Base-by-base conservation (phyloP, 2,113 vertebrate species). In the Scatophagus argus region DNA sequence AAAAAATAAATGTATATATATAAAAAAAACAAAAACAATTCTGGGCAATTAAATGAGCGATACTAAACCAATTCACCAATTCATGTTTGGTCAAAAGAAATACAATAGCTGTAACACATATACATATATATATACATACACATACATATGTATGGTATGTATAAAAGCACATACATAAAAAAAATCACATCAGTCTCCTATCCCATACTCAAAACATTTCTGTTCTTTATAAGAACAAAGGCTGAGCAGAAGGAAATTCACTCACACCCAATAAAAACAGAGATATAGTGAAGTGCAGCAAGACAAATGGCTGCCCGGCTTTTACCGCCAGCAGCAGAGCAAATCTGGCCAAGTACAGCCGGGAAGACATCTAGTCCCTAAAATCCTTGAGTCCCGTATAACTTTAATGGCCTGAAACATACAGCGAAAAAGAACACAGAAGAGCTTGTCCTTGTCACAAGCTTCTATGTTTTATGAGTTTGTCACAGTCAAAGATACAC, bases 231-330 rank as follows among this genome's bases (percentile, higher is more conserved):
- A 36, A 74, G 77, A 89, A 86, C 77, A 77, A 23, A 87, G 81
- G 62, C 56, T 49, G 38, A 78, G 21, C 43, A 36, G 34, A 62
- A 34, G 36, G 31, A 17, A 32, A 49, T 70, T 91, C 88, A 90
- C 73, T 76, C 77, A 43, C 89, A 90, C 87, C 81, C 79, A 86
- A 77, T 92, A 89, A 92, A 90, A 91, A 12, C 67, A 46, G 65
- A 78, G 80, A 84, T 78, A 74, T 56, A 79, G 77, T 58, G 74
- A 82, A 79, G 87, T 87, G 83, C 65, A 47, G 64, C 51, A 8
- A 65, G 88, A 88, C 75, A 70, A 90, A 88, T 54, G 79, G 34
- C 79, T 43, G 72, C 59, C 52, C 43, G 34, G 59, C 68, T 71
- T 82, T 76, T 74, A 46, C 60, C 39, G 19, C 54, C 69, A 66